Evolutionary conservation across 2,113 vertebrate genomes (phyloP).

Genomic region (Pygoscelis adeliae): DNA sequence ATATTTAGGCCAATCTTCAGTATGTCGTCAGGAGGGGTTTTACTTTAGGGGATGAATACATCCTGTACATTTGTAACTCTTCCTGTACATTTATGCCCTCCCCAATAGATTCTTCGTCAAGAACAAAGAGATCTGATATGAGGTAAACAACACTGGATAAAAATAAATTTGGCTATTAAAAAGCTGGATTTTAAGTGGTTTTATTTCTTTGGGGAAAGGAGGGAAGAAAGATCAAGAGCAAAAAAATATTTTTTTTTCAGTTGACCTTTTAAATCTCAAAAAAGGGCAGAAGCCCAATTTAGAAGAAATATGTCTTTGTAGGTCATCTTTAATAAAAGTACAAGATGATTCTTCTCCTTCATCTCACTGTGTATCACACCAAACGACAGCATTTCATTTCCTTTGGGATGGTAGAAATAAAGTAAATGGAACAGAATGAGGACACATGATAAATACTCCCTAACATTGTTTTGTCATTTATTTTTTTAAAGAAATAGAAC

Average conservation of each 20-base stretch:
- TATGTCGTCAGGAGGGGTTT: background rate
- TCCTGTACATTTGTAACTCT: background rate
- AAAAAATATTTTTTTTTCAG: background rate
- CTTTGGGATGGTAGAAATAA: slow-evolving; percentile 34
- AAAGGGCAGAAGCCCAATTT: slow-evolving; percentile 14
- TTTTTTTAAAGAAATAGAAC: background rate
- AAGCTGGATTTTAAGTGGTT: background rate
- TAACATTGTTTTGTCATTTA: background rate
- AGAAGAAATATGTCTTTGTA: slow-evolving; percentile 4
- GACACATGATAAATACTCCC: slow-evolving; percentile 29
- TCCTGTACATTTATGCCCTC: background rate
- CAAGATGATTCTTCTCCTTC: slow-evolving; percentile 20
- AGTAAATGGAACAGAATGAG: slow-evolving; percentile 57
- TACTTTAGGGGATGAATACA: background rate
- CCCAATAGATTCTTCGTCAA: background rate
- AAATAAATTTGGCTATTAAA: background rate
- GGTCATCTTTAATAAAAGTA: slow-evolving; percentile 49
- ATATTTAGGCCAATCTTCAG: background rate
- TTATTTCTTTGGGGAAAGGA: background rate
- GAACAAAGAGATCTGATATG: background rate
- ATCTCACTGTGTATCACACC: background rate
- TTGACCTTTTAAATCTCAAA: slow-evolving; percentile 1
- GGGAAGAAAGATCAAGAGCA: background rate
- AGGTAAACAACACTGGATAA: background rate
- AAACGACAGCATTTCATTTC: slow-evolving; percentile 41